A percentile compares a stretch with the other conserved stretches of the same genome.
phyloP scores from a whole-genome alignment of 2,113 vertebrate species.

The Onychostoma macrolepis region DNA sequence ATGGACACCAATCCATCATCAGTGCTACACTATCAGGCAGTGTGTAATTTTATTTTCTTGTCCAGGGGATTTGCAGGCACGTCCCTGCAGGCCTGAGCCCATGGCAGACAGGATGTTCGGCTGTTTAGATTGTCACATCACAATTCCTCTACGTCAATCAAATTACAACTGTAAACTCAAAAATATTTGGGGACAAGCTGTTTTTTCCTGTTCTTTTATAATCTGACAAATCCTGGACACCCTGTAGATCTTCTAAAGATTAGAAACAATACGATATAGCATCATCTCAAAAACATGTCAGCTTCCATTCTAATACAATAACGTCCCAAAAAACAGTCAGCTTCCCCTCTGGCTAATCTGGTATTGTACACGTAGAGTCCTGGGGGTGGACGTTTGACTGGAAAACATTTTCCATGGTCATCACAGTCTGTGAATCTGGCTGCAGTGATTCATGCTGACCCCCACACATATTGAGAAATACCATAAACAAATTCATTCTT shows the following conservation, averaged over 20 bases:
- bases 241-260: constrained; percentile 32
- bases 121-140: constrained; percentile 64
- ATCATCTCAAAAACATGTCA: not conserved
- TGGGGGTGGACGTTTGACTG: constrained; percentile 10
- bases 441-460: constrained; percentile 63
- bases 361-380: constrained; percentile 8
- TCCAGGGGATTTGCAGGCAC: constrained; percentile 60
- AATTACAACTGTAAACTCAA: constrained; percentile 36
- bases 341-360: constrained; percentile 55
- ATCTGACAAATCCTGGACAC: constrained; percentile 40
- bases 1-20: constrained; percentile 39
- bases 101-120: constrained; percentile 68
- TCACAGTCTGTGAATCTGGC: constrained; percentile 48
- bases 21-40: constrained; percentile 25
- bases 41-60: constrained; percentile 61
- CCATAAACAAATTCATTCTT: constrained; percentile 36
- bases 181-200: constrained; percentile 7
- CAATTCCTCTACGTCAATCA: constrained; percentile 59
- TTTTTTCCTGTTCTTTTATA: constrained; percentile 36
- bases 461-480: constrained; percentile 46
- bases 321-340: constrained; percentile 61
- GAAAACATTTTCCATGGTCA: constrained; percentile 41
- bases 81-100: constrained; percentile 70
- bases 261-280: not conserved
- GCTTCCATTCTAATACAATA: constrained; percentile 31